Percentiles rank a stretch among this genome's conserved stretches.
These are phyloP conservation scores for Chrysolina americana DNA, from an alignment of 2,888 invertebrate genomes.

Conservation along the genomic window DNA sequence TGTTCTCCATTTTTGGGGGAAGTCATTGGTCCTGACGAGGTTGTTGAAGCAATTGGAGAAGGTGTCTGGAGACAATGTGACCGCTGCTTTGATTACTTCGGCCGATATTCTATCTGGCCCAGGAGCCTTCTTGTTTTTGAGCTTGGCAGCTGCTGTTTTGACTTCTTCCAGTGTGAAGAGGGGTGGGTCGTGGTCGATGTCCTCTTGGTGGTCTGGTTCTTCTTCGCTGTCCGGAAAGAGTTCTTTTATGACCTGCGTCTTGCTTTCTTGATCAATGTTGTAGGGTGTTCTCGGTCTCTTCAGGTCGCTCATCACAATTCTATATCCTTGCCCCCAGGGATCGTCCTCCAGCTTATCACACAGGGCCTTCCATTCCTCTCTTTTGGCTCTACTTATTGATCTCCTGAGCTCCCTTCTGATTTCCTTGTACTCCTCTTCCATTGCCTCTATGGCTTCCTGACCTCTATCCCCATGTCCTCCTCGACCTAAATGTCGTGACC, in stretches of 20 bases:
- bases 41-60: neutral
- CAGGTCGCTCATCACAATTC: constrained; percentile 5
- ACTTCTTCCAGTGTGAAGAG: too few relatives aligned
- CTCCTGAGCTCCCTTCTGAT: too few relatives aligned
- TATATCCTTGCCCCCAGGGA: too few relatives aligned
- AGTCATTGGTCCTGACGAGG: constrained; percentile 20
- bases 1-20: constrained; percentile 43
- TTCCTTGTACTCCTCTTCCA: too few relatives aligned
- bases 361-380: too few relatives aligned
- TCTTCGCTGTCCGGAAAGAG: neutral
- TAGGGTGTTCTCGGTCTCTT: constrained; percentile 16
- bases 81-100: constrained; percentile 14
- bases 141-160: neutral
- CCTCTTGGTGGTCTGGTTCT: neutral
- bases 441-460: too few relatives aligned
- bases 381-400: too few relatives aligned
- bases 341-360: too few relatives aligned
- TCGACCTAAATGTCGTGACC: too few relatives aligned
- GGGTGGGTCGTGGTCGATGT: too few relatives aligned
- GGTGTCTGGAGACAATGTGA: too few relatives aligned
- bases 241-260: neutral
- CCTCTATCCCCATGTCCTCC: too few relatives aligned
- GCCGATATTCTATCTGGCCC: constrained; percentile 32
- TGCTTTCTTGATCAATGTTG: neutral
- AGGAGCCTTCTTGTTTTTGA: constrained; percentile 27